Evolutionary conservation across 2,797 vertebrate species (phyloP).

Genomic region (Enteromius fasciolatus): DNA sequence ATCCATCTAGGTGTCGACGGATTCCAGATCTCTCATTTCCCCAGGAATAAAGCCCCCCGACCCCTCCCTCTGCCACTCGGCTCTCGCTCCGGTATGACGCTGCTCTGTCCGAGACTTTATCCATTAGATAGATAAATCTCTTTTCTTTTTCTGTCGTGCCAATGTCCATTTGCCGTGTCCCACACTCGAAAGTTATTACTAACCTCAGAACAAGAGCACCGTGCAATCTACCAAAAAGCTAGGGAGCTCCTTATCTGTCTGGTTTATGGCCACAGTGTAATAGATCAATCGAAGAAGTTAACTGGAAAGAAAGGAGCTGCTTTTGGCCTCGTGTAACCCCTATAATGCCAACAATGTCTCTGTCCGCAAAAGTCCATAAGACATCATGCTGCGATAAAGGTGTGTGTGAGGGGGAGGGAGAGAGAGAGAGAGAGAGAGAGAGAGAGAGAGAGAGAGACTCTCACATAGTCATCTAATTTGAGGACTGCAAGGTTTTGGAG

Average conservation of each 20-base stretch:
- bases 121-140: slow-evolving; percentile 69
- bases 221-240: slow-evolving; percentile 64
- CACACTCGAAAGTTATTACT: slow-evolving; percentile 66
- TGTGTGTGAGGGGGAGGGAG: neutral
- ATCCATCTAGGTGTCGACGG: slow-evolving; percentile 63
- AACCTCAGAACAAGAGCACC: slow-evolving; percentile 64
- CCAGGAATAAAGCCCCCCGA: slow-evolving; percentile 56
- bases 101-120: slow-evolving; percentile 59
- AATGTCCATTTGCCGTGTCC: slow-evolving; percentile 61
- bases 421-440: slow-evolving; percentile 2
- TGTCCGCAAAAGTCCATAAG: slow-evolving; percentile 42
- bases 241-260: slow-evolving; percentile 62
- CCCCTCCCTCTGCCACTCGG: slow-evolving; percentile 51
- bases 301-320: slow-evolving; percentile 44
- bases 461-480: slow-evolving; percentile 51
- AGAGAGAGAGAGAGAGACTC: slow-evolving; percentile 33
- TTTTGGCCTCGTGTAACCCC: slow-evolving; percentile 43
- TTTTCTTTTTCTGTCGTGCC: slow-evolving; percentile 59
- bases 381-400: slow-evolving; percentile 45
- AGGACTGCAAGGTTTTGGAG: slow-evolving; percentile 18
- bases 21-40: slow-evolving; percentile 65
- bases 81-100: slow-evolving; percentile 55
- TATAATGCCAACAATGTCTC: slow-evolving; percentile 43
- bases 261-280: slow-evolving; percentile 54
- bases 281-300: slow-evolving; percentile 61